Evolutionary conservation across 1,140 invertebrate species (phyloP), one percentile per base, ranked within the genome.

Genomic region (Lycorma delicatula): DNA sequence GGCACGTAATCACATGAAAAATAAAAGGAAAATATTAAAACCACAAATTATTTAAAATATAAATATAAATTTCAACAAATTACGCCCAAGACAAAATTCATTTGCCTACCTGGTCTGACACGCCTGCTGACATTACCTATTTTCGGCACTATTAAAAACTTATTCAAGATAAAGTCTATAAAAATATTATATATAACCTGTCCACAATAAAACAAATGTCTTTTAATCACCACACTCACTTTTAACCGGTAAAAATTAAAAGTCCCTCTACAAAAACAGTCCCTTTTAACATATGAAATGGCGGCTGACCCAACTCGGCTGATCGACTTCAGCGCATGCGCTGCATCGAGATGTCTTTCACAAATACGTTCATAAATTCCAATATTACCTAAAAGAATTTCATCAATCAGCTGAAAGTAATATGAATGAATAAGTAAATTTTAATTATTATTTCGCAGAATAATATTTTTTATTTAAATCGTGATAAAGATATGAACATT

Each of bases 111-210:
- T 73, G 72, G 61, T 73, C 71, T 66, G 72, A 69, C 67, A 73
- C 70, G 70, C 72, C 68, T 69, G 72, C 67, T 71, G 72, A 72
- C 71, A 73, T 73, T 64, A 70, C 66, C 65, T 68, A 60, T 55
- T 64, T 61, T 36, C 60, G 56, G 20, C 51, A 60, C 46, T 54
- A 16, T n/a, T 49, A 60, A 31, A 9, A 46, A 44, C n/a, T 18
- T 20, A 18, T 56, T 31, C 12, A 26, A 34, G 54, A 47, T n/a
- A 51, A 49, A 18, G 9, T 28, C 41, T 31, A 20, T 48, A 29
- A 49, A 56, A 26, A 50, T n/a, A n/a, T 34, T 16, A 22, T 11
- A 56, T 27, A 23, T 26, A 12, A 11, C 49, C 13, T 44, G 26
- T 38, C 26, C 20, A 0, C 46, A 56, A 49, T 49, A 22, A 36